phyloP scores from a whole-genome alignment of 2,888 invertebrate species.

The Lamellibrachia columna region DNA sequence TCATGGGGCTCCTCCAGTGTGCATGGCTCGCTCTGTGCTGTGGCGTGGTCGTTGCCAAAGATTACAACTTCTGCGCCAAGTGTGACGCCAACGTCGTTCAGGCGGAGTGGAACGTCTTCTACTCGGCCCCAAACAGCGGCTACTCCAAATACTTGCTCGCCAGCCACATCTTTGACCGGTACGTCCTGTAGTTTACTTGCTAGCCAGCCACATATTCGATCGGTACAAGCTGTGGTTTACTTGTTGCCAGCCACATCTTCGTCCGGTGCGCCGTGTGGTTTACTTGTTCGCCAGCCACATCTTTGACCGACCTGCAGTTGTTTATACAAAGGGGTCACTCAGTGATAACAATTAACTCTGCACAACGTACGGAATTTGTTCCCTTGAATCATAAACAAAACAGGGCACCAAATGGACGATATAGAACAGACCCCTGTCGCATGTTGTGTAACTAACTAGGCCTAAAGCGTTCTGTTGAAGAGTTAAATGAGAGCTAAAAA shows the following conservation, averaged over 20 bases:
- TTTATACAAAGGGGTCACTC: not conserved
- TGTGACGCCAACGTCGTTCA: not conserved
- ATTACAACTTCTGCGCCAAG: not conserved
- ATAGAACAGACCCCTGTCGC: not conserved
- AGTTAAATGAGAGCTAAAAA: too few relatives aligned
- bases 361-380: not conserved
- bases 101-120: not conserved
- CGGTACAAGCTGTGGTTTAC: not conserved
- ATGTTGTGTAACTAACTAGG: not conserved
- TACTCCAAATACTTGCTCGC: not conserved
- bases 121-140: not conserved
- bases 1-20: not conserved
- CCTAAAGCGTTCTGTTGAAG: not conserved
- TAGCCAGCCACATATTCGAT: not conserved
- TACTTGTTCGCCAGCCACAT: conserved; percentile 4
- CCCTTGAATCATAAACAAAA: not conserved
- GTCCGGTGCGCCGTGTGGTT: not conserved
- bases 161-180: conserved; percentile 5
- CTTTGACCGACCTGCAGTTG: not conserved
- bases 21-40: not conserved
- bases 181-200: not conserved
- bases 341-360: not conserved
- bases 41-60: not conserved
- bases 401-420: not conserved
- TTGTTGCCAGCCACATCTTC: not conserved